Percentiles rank a stretch among this genome's conserved stretches.
These are phyloP conservation scores for Epinotia brunnichana DNA, from an alignment of 2,888 invertebrate genomes.

Conservation along the genomic window DNA sequence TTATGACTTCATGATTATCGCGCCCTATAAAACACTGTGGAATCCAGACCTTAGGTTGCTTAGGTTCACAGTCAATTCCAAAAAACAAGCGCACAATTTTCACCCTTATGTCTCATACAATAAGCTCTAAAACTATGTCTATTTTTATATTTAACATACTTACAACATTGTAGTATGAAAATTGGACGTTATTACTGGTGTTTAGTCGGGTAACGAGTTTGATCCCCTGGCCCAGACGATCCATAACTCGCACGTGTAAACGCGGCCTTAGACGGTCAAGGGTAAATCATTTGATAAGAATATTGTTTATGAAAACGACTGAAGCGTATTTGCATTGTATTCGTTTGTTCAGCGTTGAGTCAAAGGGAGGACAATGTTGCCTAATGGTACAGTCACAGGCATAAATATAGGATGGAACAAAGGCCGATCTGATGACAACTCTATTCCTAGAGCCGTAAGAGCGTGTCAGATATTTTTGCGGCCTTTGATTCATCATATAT, in stretches of 20 bases:
- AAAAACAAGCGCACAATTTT: neutral
- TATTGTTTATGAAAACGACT: constrained; percentile 4
- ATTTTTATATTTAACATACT: neutral
- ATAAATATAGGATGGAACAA: too few relatives aligned
- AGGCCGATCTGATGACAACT: too few relatives aligned
- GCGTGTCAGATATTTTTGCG: too few relatives aligned
- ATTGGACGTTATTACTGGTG: constrained; percentile 22
- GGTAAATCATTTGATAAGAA: neutral
- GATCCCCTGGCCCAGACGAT: neutral
- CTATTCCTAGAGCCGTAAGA: too few relatives aligned
- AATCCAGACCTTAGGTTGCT: neutral
- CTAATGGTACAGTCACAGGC: too few relatives aligned
- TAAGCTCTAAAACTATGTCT: neutral
- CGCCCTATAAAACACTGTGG: neutral
- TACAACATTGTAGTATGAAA: constrained; percentile 43
- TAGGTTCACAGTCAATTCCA: neutral
- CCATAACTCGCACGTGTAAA: constrained; percentile 17
- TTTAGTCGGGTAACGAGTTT: constrained; percentile 20
- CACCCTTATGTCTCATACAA: neutral
- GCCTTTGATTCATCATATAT: too few relatives aligned
- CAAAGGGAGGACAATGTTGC: too few relatives aligned
- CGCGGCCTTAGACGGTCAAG: constrained; percentile 1
- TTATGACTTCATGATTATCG: constrained; percentile 6
- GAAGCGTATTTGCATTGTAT: neutral
- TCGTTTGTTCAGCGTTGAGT: neutral